These are phyloP conservation scores for Mesorhabditis sp. DNA, from an alignment of 2,888 invertebrate genomes.

Conservation along the genomic window DNA sequence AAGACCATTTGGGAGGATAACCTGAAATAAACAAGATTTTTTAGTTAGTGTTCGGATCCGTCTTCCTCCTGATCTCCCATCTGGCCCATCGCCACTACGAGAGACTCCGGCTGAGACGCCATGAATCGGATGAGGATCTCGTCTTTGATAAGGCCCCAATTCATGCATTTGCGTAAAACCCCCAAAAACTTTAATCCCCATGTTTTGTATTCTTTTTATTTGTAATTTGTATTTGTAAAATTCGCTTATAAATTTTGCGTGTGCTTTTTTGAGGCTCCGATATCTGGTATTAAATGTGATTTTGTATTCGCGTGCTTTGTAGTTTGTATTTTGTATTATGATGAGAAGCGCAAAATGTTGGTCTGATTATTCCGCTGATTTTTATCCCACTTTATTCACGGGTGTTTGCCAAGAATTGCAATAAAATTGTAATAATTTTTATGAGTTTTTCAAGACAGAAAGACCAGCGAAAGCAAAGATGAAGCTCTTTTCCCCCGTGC, in stretches of 20 bases:
- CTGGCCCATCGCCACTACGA: conserved; percentile 1
- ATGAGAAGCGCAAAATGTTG: neutral
- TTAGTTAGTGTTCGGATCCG: neutral
- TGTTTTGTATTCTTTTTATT: neutral
- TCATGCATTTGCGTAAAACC: neutral
- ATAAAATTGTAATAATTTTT: no score
- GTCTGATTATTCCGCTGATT: neutral
- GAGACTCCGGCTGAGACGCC: neutral
- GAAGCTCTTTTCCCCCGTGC: no score
- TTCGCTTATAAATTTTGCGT: no score
- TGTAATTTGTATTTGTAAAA: neutral
- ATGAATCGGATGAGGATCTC: neutral
- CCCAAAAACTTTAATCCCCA: neutral
- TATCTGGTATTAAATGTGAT: neutral
- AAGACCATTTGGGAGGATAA: no score
- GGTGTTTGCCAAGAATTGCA: neutral
- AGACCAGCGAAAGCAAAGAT: no score
- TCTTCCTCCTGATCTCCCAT: neutral
- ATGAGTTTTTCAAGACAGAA: no score
- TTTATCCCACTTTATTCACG: neutral
- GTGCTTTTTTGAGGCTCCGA: neutral
- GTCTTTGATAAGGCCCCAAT: neutral
- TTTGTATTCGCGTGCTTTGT: neutral
- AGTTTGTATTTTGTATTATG: neutral
- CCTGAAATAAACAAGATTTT: neutral